phyloP scores from a whole-genome alignment of 1,140 invertebrate genomes.

The Bilobella aurantiaca region DNA sequence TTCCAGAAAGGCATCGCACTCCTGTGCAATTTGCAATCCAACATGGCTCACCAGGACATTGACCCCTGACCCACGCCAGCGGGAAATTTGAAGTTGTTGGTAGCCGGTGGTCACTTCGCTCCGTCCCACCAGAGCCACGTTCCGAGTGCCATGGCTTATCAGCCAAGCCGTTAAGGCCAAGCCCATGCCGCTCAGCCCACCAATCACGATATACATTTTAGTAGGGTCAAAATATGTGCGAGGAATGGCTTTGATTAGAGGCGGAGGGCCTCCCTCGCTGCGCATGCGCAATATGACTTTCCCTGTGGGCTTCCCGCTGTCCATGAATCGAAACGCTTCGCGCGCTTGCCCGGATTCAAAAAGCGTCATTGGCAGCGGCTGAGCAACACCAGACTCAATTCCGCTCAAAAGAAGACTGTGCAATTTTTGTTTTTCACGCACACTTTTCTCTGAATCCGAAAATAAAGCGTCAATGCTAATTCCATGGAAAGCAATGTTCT shows the following conservation, averaged over 20 bases:
- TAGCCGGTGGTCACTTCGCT: constrained; percentile 79
- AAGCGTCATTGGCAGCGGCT: constrained; percentile 67
- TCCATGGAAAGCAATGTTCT: constrained; percentile 92
- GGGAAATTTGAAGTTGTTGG: constrained; percentile 64
- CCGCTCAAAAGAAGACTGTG: constrained; percentile 65
- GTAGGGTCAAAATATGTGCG: constrained; percentile 75
- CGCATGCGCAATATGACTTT: constrained; percentile 86
- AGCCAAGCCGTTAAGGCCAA: constrained; percentile 86
- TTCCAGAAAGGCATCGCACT: constrained; percentile 52
- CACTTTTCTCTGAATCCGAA: constrained; percentile 40
- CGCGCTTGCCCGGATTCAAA: constrained; percentile 75
- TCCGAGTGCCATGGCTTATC: constrained; percentile 66
- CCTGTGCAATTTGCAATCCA: constrained; percentile 52
- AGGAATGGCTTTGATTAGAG: constrained; percentile 60
- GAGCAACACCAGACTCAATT: constrained; percentile 69
- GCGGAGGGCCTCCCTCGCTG: constrained; percentile 55
- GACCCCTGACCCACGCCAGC: constrained; percentile 60
- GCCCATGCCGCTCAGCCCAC: constrained; percentile 92
- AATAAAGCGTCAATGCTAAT: constrained; percentile 86
- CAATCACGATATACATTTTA: constrained; percentile 74
- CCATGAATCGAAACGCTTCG: constrained; percentile 89
- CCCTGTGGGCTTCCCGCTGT: constrained; percentile 92
- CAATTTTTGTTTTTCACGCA: constrained; percentile 44
- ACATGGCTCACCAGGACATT: constrained; percentile 59
- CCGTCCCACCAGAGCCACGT: constrained; percentile 72